Conservation (phyloP, 2,797 vertebrate species). For the Paedocypris micromegethes region DNA sequence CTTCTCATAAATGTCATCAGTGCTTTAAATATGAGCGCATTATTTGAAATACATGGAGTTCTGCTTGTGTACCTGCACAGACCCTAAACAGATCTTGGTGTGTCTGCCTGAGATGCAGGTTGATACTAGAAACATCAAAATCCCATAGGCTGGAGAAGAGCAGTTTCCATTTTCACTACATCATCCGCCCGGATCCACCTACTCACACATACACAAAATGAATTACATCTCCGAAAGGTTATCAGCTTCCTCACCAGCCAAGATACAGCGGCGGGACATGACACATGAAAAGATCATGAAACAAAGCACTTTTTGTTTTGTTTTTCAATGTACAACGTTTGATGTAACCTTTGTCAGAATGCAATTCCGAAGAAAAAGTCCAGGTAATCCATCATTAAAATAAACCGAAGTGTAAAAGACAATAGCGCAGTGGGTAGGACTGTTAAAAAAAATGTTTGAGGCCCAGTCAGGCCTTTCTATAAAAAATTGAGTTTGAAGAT, state of each 20-base stretch:
- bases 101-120: constrained; percentile 1
- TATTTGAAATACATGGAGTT: neutral
- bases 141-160: constrained; percentile 6
- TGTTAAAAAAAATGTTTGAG: no score
- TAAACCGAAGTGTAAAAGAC: no score
- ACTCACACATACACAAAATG: neutral
- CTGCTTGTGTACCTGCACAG: constrained; percentile 3
- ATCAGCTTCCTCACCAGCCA: neutral
- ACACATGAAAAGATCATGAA: no score
- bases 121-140: constrained; percentile 5
- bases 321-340: no score
- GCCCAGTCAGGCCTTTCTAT: no score
- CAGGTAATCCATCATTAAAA: no score
- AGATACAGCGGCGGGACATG: no score
- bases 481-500: no score
- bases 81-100: neutral
- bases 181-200: constrained; percentile 9
- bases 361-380: no score
- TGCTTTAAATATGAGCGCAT: neutral
- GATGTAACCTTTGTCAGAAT: no score
- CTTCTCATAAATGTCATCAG: constrained; percentile 10
- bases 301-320: no score
- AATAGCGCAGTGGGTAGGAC: no score
- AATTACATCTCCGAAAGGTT: neutral
- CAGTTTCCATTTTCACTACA: constrained; percentile 5